Evolutionary conservation across 2,888 invertebrate species (phyloP).

Genomic region (Drosophila subquinaria): DNA sequence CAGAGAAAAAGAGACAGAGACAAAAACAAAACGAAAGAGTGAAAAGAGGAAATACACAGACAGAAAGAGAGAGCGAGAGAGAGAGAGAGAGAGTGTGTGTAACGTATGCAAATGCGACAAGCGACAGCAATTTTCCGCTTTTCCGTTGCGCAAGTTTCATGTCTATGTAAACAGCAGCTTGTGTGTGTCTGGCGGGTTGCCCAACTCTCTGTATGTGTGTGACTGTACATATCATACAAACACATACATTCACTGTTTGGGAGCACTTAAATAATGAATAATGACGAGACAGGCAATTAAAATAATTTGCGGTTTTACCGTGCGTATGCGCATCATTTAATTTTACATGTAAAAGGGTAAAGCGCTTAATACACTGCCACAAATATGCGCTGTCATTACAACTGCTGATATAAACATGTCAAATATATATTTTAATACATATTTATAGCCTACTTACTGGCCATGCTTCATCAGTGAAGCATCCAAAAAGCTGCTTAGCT

Average conservation of each 20-base stretch:
- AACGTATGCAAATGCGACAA: slow-evolving; percentile 44
- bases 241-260: slow-evolving; percentile 63
- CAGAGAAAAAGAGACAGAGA: not conserved
- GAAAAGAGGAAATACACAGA: not conserved
- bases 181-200: slow-evolving; percentile 58
- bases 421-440: not conserved
- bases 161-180: slow-evolving; percentile 81
- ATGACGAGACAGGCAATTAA: slow-evolving; percentile 85
- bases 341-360: slow-evolving; percentile 81
- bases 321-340: slow-evolving; percentile 85
- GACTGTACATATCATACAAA: slow-evolving; percentile 42
- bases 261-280: slow-evolving; percentile 83
- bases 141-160: slow-evolving; percentile 71
- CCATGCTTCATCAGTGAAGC: slow-evolving; percentile 23
- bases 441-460: slow-evolving; percentile 42
- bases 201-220: slow-evolving; percentile 35
- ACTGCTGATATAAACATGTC: not conserved
- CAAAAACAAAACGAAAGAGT: not conserved
- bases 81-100: slow-evolving; percentile 1
- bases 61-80: slow-evolving; percentile 6
- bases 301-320: slow-evolving; percentile 84
- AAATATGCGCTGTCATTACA: slow-evolving; percentile 30
- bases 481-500: slow-evolving; percentile 41
- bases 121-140: slow-evolving; percentile 69
- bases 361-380: slow-evolving; percentile 74